Conservation (phyloP, 2,797 vertebrate genomes). For the Myotis planiceps region DNA sequence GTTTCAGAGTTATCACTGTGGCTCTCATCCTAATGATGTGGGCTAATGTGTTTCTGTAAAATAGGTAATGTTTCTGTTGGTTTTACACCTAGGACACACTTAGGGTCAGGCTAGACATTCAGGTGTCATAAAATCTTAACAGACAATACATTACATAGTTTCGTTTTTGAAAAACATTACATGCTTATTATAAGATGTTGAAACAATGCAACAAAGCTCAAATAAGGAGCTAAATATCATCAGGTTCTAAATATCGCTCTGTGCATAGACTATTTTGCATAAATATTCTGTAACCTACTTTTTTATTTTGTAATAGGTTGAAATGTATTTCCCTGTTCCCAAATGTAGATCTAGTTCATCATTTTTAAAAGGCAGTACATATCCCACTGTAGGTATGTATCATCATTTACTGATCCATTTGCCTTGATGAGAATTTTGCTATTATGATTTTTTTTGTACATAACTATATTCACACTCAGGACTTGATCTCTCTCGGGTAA, state of each 20-base stretch:
- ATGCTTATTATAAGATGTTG: neutral
- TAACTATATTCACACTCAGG: slow-evolving; percentile 14
- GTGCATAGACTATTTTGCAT: neutral
- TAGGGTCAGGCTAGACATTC: neutral
- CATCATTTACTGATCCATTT: slow-evolving; percentile 36
- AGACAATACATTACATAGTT: neutral
- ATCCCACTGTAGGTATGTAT: neutral
- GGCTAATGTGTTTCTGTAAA: slow-evolving; percentile 18
- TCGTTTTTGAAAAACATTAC: neutral
- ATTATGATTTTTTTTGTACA: neutral
- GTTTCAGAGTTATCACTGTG: neutral
- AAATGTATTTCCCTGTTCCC: neutral
- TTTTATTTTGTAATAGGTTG: neutral
- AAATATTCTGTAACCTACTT: neutral
- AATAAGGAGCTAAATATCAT: neutral
- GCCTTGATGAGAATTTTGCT: slow-evolving; percentile 8
- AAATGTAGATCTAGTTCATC: neutral
- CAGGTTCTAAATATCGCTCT: neutral
- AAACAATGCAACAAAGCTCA: neutral
- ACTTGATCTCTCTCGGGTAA: slow-evolving; percentile 20
- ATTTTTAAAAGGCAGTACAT: neutral
- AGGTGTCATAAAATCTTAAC: neutral
- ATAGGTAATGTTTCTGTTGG: neutral
- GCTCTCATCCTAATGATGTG: neutral
- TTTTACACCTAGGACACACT: neutral